phyloP scores from a whole-genome alignment of 2,113 vertebrate species.

The Tyrannus savana region DNA sequence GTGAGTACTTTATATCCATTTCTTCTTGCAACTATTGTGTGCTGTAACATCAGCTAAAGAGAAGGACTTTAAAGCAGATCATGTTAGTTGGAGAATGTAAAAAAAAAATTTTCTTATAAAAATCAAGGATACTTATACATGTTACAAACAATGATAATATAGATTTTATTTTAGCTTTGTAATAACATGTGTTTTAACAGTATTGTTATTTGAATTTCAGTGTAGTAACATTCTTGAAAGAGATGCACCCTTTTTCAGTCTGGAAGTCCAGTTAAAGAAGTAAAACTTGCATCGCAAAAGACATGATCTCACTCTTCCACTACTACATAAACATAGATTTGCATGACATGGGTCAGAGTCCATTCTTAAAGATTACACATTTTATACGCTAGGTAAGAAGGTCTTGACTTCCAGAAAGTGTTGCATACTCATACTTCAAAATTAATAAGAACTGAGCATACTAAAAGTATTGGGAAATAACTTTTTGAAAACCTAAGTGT shows the following conservation, averaged over 20 bases:
- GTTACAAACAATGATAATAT: neutral
- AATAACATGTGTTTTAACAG: neutral
- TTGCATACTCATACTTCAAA: neutral
- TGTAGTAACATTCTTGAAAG: neutral
- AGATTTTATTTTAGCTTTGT: neutral
- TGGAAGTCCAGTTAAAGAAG: neutral
- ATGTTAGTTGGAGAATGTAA: neutral
- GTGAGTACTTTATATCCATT: neutral
- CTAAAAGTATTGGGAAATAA: neutral
- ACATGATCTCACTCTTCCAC: neutral
- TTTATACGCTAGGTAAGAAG: neutral
- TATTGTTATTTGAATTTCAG: neutral
- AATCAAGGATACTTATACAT: neutral
- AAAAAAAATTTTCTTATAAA: neutral
- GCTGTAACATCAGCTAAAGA: neutral
- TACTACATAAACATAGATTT: neutral
- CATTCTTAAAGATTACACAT: neutral
- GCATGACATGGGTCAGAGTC: neutral
- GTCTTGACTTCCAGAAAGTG: neutral
- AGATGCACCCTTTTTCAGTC: neutral
- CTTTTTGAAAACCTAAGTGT: neutral
- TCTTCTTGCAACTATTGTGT: neutral
- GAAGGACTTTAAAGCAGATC: neutral
- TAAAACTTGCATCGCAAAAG: neutral
- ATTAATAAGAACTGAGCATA: neutral